Percentiles rank a stretch among this genome's conserved stretches.
Evolutionary conservation across 2,113 vertebrate genomes (phyloP).

Genomic region (Pteronura brasiliensis): DNA sequence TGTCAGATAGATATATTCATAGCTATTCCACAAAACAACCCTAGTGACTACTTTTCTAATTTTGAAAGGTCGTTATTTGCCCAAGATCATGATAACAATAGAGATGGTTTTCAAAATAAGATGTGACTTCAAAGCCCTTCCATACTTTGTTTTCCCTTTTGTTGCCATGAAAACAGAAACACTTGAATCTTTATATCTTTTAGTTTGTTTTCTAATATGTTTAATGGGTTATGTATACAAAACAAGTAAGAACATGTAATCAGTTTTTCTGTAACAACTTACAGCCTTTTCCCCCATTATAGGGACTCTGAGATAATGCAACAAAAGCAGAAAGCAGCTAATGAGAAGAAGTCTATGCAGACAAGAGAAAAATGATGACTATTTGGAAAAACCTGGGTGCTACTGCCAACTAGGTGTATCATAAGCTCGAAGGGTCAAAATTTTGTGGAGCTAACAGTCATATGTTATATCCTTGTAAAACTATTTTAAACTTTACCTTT

Average conservation of each 20-base stretch:
- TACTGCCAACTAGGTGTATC: constrained; percentile 18
- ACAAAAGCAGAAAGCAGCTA: constrained; percentile 85
- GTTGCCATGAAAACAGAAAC: constrained; percentile 9
- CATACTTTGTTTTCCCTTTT: not conserved
- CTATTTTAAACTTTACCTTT: constrained; percentile 69
- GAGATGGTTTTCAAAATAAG: not conserved
- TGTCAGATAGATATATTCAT: not conserved
- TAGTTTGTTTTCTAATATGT: not conserved
- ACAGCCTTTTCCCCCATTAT: constrained; percentile 35
- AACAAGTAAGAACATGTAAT: constrained; percentile 24
- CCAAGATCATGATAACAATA: not conserved
- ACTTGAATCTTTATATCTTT: not conserved
- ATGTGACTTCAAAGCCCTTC: not conserved
- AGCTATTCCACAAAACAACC: not conserved
- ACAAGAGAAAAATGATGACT: constrained; percentile 77
- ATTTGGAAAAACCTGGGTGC: constrained; percentile 65
- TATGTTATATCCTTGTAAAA: constrained; percentile 62
- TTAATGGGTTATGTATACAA: not conserved
- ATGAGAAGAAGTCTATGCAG: constrained; percentile 84
- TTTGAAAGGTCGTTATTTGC: constrained; percentile 24
- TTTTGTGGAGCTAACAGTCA: constrained; percentile 28
- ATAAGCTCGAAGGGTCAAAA: constrained; percentile 63
- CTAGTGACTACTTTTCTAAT: not conserved
- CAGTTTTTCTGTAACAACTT: constrained; percentile 19
- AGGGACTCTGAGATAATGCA: constrained; percentile 88